phyloP scores from a whole-genome alignment of 2,113 vertebrate species.

The Chelonoidis abingdonii region DNA sequence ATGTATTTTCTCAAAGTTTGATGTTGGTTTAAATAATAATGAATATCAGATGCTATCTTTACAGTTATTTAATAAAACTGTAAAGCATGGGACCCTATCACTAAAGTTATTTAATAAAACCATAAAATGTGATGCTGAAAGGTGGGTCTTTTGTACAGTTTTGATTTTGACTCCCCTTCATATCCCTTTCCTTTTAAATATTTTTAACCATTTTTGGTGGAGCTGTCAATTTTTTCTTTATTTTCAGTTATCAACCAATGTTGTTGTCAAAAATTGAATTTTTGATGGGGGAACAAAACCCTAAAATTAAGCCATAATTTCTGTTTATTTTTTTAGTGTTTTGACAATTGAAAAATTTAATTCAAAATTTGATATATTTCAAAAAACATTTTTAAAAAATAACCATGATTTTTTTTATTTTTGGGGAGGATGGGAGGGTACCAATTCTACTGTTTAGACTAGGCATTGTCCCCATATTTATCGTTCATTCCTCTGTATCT shows the following conservation, averaged over 20 bases:
- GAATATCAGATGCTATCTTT: background rate
- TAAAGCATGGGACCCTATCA: background rate
- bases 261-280: conserved; percentile 9
- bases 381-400: background rate
- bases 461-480: background rate
- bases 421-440: background rate
- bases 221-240: background rate
- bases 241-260: background rate
- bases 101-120: background rate
- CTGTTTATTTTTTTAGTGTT: background rate
- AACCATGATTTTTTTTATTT: background rate
- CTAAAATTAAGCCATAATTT: background rate
- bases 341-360: background rate
- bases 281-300: background rate
- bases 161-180: background rate
- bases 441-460: background rate
- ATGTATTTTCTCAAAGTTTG: background rate
- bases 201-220: background rate
- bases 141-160: background rate
- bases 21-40: background rate
- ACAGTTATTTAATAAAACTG: background rate
- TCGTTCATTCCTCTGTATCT: background rate
- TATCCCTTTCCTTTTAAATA: background rate
- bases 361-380: background rate
- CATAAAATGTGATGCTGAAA: rapidly evolving